Base-by-base conservation (phyloP, 2,113 vertebrate species). In the Tretioscincus oriximinensis region DNA sequence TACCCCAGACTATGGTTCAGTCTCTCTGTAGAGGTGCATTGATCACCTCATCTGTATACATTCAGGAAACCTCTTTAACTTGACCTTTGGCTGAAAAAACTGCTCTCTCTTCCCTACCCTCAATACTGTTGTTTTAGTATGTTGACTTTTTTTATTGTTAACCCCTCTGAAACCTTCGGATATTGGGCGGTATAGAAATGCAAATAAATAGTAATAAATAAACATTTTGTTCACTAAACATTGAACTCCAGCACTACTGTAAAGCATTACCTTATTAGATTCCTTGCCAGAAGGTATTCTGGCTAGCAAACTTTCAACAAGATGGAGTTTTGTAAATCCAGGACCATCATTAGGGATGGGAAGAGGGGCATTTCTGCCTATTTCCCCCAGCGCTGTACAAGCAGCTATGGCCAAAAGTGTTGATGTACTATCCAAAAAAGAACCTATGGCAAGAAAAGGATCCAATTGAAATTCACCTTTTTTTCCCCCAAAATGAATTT, bases 241-340 rank as follows among this genome's bases (percentile, higher is more conserved):
- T 66, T 26, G n/a, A 66, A 49, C 7, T 8, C 7, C 31, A 73
- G 54, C n/a, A 2, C 7, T 12, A 41, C 5, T 80, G 69, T 49
- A 24, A 16, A 28, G 73, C 0, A 92, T 91, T 93, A 86, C 98
- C 97, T 99, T 99, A 77, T 96, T 94, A 85, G 95, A 97, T 93
- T 99, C 98, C 90, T 99, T 99, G 93, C 97, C 96, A 51, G 98
- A 99, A 26, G 97, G 96, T 83, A 99, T 98, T 85, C 97, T 95
- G 26, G 95, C 95, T 58, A 99, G 89, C 84, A 99, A 94, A 83
- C 95, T 98, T 90, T 98, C 97, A 83, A 99, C 96, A 64, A 95
- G 93, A 24, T 95, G 94, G 26, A 98, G 92, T 88, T 99, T 99
- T 85, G 96, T 97, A 91, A 99, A 97, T 61, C 97, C 97, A 28